Conservation (phyloP, 2,113 vertebrate species). For the Rhinogobius similis region DNA sequence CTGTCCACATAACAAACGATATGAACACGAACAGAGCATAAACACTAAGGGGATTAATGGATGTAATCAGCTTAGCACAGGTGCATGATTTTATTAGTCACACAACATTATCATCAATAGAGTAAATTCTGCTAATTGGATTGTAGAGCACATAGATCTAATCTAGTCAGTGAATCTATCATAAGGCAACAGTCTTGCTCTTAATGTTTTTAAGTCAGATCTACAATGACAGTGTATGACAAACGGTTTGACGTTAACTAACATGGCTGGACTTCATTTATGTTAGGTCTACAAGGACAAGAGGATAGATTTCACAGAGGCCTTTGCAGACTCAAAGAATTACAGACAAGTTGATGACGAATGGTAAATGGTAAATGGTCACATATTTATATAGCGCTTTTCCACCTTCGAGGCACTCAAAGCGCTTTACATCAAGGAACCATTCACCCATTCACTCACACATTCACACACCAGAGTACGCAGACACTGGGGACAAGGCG, state of each 20-base stretch:
- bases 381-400: too few species aligned
- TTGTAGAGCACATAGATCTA: neutral
- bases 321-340: too few species aligned
- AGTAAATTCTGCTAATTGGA: neutral
- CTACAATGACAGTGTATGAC: neutral
- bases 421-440: too few species aligned
- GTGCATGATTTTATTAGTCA: neutral
- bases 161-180: neutral
- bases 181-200: neutral
- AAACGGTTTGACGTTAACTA: neutral
- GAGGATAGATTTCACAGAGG: too few species aligned
- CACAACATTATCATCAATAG: neutral
- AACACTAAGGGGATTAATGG: neutral
- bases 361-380: too few species aligned
- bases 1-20: neutral
- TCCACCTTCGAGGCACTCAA: too few species aligned
- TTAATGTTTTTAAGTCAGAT: neutral
- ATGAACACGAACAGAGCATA: neutral
- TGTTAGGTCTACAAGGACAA: neutral
- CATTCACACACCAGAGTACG: too few species aligned
- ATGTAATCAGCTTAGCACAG: conserved; percentile 6
- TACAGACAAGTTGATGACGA: too few species aligned
- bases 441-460: too few species aligned
- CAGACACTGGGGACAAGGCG: too few species aligned
- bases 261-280: too few species aligned